These are phyloP conservation scores for Chymomyza costata DNA, from an alignment of 1,140 invertebrate species.

Conservation along the genomic window DNA sequence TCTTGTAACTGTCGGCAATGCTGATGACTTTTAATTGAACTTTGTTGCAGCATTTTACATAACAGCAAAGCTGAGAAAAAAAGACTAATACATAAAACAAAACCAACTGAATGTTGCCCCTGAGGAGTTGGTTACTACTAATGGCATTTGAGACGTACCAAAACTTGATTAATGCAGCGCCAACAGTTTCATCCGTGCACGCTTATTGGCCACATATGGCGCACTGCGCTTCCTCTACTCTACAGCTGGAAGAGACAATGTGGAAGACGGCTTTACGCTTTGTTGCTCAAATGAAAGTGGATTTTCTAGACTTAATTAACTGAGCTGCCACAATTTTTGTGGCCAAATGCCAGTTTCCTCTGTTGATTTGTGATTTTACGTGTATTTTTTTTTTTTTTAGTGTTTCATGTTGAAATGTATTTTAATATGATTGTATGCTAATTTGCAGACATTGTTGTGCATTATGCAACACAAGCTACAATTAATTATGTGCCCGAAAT, in stretches of 20 bases:
- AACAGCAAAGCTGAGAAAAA: too few relatives aligned
- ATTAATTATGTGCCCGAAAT: too few relatives aligned
- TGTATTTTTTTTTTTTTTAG: too few relatives aligned
- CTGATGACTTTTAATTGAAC: slow-evolving; percentile 49
- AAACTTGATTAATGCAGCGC: slow-evolving; percentile 48
- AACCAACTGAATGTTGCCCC: too few relatives aligned
- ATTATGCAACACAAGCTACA: slow-evolving; percentile 41
- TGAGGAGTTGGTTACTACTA: slow-evolving; percentile 23
- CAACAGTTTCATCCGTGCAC: slow-evolving; percentile 47
- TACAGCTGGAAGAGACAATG: too few relatives aligned
- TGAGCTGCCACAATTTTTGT: slow-evolving; percentile 36
- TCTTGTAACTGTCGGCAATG: slow-evolving; percentile 33
- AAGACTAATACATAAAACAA: too few relatives aligned
- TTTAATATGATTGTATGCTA: slow-evolving; percentile 66
- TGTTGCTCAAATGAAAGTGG: slow-evolving; percentile 61
- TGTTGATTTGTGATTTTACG: slow-evolving; percentile 29
- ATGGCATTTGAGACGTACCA: slow-evolving; percentile 29
- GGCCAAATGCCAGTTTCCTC: slow-evolving; percentile 48
- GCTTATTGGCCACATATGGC: slow-evolving; percentile 33
- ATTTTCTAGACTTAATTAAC: slow-evolving; percentile 57
- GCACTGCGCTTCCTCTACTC: slow-evolving; percentile 3
- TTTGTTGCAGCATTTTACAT: too few relatives aligned
- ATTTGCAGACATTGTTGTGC: slow-evolving; percentile 39
- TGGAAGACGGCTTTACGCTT: slow-evolving; percentile 44
- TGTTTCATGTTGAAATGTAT: slow-evolving; percentile 47